Conservation (phyloP, 2,888 invertebrate species). For the Hemaris fuciformis region DNA sequence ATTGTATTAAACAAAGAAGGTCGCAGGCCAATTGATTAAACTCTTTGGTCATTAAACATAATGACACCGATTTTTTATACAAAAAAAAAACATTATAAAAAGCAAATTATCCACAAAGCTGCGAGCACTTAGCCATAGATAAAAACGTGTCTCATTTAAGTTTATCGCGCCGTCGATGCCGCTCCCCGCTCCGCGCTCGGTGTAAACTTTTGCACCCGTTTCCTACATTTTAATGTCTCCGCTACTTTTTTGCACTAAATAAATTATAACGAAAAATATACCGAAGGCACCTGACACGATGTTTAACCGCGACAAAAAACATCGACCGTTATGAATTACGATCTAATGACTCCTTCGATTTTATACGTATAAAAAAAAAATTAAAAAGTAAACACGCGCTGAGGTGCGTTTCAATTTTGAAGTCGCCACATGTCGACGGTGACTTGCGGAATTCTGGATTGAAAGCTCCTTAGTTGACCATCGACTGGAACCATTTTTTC, state of each 20-base stretch:
- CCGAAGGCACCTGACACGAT: conserved; percentile 58
- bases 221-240: conserved; percentile 38
- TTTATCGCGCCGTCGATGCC: not conserved
- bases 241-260: conserved; percentile 48
- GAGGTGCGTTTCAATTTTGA: conserved; percentile 62
- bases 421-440: conserved; percentile 73
- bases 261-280: conserved; percentile 48
- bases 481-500: conserved; percentile 12
- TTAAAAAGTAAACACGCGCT: conserved; percentile 61
- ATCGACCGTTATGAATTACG: conserved; percentile 71
- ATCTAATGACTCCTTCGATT: conserved; percentile 72
- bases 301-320: conserved; percentile 55
- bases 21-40: not conserved
- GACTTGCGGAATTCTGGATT: conserved; percentile 57
- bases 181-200: not conserved
- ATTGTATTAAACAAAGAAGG: not conserved
- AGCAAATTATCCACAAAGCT: conserved; percentile 11
- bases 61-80: conserved; percentile 3
- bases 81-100: conserved; percentile 6
- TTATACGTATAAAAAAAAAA: conserved; percentile 47
- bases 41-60: conserved; percentile 9
- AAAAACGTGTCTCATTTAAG: not conserved
- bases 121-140: conserved; percentile 7
- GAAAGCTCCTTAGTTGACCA: conserved; percentile 14
- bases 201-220: conserved; percentile 1